These are phyloP conservation scores for Ceramica pisi DNA, from an alignment of 2,888 invertebrate genomes.

Conservation along the genomic window DNA sequence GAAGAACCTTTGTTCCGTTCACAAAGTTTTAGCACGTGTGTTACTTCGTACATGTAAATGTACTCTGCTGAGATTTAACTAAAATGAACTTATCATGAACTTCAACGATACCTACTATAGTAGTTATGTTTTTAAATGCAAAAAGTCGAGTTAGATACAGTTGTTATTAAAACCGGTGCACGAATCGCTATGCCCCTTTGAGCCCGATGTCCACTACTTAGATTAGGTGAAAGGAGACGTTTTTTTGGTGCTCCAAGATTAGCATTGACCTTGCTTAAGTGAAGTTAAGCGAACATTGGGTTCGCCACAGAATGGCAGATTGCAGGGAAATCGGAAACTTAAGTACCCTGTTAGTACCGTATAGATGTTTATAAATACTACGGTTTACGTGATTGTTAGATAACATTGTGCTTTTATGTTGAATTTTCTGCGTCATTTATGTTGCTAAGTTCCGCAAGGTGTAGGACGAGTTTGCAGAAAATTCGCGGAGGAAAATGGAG, in stretches of 20 bases:
- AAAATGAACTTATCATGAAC: constrained; percentile 81
- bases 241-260: constrained; percentile 75
- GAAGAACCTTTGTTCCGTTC: constrained; percentile 47
- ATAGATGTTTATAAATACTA: constrained; percentile 38
- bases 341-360: neutral
- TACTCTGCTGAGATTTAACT: constrained; percentile 73
- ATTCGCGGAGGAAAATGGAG: too few species aligned
- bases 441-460: neutral
- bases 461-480: neutral
- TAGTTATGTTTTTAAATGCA: constrained; percentile 75
- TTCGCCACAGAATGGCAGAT: constrained; percentile 51
- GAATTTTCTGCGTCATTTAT: neutral
- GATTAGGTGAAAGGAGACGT: constrained; percentile 76
- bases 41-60: constrained; percentile 66
- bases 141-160: constrained; percentile 73
- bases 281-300: constrained; percentile 63
- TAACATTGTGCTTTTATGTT: constrained; percentile 31
- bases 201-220: constrained; percentile 61
- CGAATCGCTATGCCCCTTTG: constrained; percentile 47
- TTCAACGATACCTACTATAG: constrained; percentile 73
- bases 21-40: constrained; percentile 55
- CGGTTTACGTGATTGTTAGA: neutral
- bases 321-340: constrained; percentile 20
- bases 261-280: constrained; percentile 76
- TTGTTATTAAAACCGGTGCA: constrained; percentile 65